These are phyloP conservation scores for Trachymyrmex septentrionalis DNA, from an alignment of 1,140 invertebrate genomes.

Conservation along the genomic window DNA sequence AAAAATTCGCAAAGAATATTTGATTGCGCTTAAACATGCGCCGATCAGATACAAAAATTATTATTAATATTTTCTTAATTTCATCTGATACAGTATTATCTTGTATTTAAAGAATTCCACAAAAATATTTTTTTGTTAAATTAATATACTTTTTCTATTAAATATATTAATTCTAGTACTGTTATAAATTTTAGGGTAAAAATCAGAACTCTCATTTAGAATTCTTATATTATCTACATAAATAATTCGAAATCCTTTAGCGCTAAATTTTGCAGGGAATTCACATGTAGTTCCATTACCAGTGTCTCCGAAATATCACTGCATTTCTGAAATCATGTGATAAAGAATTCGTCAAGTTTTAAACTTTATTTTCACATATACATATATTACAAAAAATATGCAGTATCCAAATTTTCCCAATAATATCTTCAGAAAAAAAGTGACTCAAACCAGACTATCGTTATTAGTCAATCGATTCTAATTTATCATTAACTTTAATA, in stretches of 20 bases:
- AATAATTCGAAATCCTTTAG: neutral
- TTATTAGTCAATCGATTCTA: neutral
- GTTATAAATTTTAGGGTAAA: neutral
- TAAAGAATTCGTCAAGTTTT: neutral
- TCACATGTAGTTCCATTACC: neutral
- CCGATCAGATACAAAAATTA: neutral
- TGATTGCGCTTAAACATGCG: neutral
- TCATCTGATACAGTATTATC: neutral
- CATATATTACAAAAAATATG: constrained; percentile 3
- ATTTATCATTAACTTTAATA: neutral
- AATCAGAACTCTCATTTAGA: neutral
- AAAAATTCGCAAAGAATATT: neutral
- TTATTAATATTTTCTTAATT: neutral
- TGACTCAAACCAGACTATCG: neutral
- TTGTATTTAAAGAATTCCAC: neutral
- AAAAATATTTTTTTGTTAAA: neutral
- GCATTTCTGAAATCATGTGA: constrained; percentile 17
- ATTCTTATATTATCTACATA: neutral
- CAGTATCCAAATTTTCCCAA: neutral
- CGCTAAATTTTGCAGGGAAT: neutral
- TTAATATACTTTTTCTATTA: neutral
- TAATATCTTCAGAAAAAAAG: constrained; percentile 2
- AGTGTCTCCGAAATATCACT: neutral
- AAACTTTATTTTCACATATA: neutral
- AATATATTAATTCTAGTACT: constrained; percentile 13